Base-by-base conservation (phyloP, 2,797 vertebrate genomes). In the Anniella stebbinsi region DNA sequence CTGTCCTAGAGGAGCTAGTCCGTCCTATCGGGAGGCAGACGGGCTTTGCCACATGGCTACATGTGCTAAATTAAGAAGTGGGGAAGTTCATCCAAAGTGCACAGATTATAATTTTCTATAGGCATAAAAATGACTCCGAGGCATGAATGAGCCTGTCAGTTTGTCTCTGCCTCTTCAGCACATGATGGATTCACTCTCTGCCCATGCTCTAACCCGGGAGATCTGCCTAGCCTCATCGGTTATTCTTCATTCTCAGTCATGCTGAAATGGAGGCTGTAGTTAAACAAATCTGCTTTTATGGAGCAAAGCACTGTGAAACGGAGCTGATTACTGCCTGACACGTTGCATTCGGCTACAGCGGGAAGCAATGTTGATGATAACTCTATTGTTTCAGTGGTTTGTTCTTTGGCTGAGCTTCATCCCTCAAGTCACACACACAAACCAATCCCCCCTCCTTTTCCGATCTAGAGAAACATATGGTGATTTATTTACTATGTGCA, bases 251-350 rank as follows among this genome's bases (percentile, higher is more conserved):
- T 97, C 96, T 97, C 97, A 97, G 97, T 98, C 97, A 97, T 91
- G 98, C 98, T 98, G 97, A 98, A 98, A 98, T 95, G 95, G 97
- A 98, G 98, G 98, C 97, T 98, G 97, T 97, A 96, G 98, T 98
- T 98, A 98, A 98, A 98, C 98, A 98, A 98, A 98, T 98, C 98
- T 97, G 95, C 97, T 97, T 98, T 98, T 98, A 98, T 97, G 94
- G 95, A 96, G 97, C 96, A 95, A 96, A 97, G 94, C 89, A 38
- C 95, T 97, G 98, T 98, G 98, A 98, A 99, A 99, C 97, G 83
- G 98, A 99, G 98, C 98, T 99, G 98, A 99, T 99, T 98, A 98
- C 95, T 96, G 96, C 94, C 98, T 98, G 98, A 98, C 98, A 98
- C 97, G 96, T 96, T 95, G 96, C 98, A 98, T 99, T 98, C 98